These are phyloP conservation scores for Ridgeia piscesae DNA, from an alignment of 1,140 invertebrate species.

Conservation along the genomic window DNA sequence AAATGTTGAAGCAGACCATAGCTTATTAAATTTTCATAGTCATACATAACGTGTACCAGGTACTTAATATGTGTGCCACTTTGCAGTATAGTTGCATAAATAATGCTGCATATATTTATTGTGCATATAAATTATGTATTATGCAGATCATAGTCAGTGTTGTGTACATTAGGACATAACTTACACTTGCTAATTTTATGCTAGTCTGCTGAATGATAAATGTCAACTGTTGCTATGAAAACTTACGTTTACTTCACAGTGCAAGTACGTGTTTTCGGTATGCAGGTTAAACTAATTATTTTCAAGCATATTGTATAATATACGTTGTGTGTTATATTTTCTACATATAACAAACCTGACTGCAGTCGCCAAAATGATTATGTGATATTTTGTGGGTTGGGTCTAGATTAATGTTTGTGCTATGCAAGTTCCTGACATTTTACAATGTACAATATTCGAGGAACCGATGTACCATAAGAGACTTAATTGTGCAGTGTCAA, in stretches of 20 bases:
- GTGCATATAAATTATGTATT: not conserved
- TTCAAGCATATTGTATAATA: not conserved
- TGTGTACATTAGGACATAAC: not conserved
- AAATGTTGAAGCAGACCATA: not conserved
- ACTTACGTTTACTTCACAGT: not conserved
- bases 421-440: too few species aligned
- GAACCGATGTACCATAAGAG: not conserved
- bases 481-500: not conserved
- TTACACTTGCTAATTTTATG: not conserved
- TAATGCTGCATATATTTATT: not conserved
- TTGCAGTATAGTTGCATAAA: not conserved
- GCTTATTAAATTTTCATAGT: not conserved
- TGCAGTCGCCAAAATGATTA: not conserved
- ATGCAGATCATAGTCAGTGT: not conserved
- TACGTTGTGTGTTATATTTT: not conserved
- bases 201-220: not conserved
- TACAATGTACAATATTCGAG: not conserved
- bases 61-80: not conserved
- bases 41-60: not conserved
- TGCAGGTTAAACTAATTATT: not conserved
- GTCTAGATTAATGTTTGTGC: too few species aligned
- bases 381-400: not conserved
- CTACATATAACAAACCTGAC: not conserved
- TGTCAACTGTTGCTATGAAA: not conserved
- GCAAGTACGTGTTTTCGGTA: not conserved